Evolutionary conservation across 2,113 vertebrate species (phyloP).

Genomic region (Aptenodytes forsteri): DNA sequence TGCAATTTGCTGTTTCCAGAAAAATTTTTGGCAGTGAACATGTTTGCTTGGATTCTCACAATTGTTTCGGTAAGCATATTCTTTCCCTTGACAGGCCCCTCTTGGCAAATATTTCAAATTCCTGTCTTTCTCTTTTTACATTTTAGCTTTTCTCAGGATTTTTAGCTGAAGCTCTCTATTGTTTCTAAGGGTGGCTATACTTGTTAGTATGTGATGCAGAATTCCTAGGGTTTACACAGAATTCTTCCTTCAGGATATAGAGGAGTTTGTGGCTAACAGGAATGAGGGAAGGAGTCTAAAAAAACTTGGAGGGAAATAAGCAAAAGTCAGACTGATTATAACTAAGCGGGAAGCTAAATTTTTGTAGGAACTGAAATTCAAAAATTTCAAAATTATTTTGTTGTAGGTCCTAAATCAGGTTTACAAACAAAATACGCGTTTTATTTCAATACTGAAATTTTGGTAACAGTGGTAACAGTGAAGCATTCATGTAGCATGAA

Average conservation of each 20-base stretch:
- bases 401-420: background rate
- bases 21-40: background rate
- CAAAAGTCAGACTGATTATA: background rate
- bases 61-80: slow-evolving; percentile 41
- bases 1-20: slow-evolving; percentile 33
- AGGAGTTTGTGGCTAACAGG: background rate
- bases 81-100: slow-evolving; percentile 40
- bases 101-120: slow-evolving; percentile 47
- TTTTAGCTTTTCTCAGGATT: background rate
- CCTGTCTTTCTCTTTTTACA: background rate
- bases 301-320: background rate
- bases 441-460: background rate
- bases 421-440: background rate
- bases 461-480: too few species aligned
- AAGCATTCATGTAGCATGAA: accelerated
- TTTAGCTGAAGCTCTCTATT: background rate
- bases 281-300: background rate
- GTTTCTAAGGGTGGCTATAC: background rate
- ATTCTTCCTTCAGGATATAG: background rate
- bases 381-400: background rate
- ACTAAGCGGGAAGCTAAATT: background rate
- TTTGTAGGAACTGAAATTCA: background rate
- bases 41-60: slow-evolving; percentile 55
- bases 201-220: background rate
- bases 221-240: background rate